These are phyloP conservation scores for Oscheius sp. DNA, from an alignment of 2,888 invertebrate species.

Conservation along the genomic window DNA sequence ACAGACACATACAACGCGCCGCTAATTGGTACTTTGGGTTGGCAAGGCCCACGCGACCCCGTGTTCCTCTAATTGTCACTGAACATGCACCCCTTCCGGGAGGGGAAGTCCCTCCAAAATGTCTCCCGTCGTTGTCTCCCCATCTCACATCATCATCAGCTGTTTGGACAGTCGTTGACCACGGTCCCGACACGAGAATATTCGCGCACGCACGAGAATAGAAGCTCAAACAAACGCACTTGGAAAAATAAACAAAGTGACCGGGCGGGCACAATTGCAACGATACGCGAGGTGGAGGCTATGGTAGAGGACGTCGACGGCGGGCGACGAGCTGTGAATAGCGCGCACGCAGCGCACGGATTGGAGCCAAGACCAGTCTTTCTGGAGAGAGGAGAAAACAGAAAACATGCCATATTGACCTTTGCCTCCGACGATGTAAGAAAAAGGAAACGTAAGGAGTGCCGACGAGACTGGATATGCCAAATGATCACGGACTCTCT, in stretches of 20 bases:
- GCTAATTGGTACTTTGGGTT: constrained; percentile 34
- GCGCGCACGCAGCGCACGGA: constrained; percentile 30
- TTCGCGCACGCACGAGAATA: constrained; percentile 43
- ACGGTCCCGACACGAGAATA: constrained; percentile 41
- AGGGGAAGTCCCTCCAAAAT: neutral
- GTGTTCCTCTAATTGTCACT: constrained; percentile 36
- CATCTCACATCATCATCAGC: neutral
- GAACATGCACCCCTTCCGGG: constrained; percentile 27
- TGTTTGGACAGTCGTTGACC: constrained; percentile 42
- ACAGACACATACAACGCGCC: constrained; percentile 18
- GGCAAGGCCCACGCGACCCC: constrained; percentile 35
- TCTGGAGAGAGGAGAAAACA: no score
- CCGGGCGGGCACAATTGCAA: constrained; percentile 38
- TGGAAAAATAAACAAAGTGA: constrained; percentile 36
- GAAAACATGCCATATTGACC: neutral
- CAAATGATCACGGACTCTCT: no score
- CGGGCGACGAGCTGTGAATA: constrained; percentile 14
- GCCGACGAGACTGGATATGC: no score
- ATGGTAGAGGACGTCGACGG: constrained; percentile 3
- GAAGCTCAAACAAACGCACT: constrained; percentile 39
- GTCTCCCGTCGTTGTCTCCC: neutral
- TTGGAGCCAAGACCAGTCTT: constrained; percentile 6
- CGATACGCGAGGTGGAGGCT: constrained; percentile 27
- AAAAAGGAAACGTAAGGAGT: no score
- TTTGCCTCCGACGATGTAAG: neutral